These are phyloP conservation scores for Boloria selene DNA, from an alignment of 2,888 invertebrate genomes.

Conservation along the genomic window DNA sequence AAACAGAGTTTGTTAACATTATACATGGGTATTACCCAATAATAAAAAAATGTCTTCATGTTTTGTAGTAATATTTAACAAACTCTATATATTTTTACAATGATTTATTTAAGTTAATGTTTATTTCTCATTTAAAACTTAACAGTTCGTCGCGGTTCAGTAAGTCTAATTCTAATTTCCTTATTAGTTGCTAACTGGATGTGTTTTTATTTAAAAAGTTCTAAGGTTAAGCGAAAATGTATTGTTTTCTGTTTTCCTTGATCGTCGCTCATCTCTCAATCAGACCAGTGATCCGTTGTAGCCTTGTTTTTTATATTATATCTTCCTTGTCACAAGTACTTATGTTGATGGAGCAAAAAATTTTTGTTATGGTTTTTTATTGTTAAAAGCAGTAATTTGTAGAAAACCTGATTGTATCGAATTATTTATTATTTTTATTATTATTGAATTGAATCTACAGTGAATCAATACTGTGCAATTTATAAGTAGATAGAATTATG, in stretches of 20 bases:
- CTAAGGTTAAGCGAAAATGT: constrained; percentile 40
- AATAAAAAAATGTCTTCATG: no score
- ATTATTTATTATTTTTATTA: no score
- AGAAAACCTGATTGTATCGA: no score
- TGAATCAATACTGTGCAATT: not conserved
- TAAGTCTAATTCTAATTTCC: constrained; percentile 31
- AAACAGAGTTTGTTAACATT: no score
- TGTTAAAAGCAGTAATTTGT: constrained; percentile 1
- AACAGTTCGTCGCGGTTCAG: constrained; percentile 17
- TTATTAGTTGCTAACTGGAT: constrained; percentile 31
- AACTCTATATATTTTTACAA: not conserved
- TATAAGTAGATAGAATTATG: not conserved
- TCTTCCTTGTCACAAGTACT: constrained; percentile 28
- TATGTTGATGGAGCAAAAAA: constrained; percentile 25
- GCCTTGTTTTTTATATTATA: constrained; percentile 51
- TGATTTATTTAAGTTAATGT: not conserved
- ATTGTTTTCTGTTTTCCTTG: constrained; percentile 50
- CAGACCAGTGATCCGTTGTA: constrained; percentile 46
- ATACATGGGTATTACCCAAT: no score
- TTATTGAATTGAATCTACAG: not conserved
- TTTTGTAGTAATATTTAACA: no score
- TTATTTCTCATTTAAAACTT: not conserved
- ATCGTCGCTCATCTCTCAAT: constrained; percentile 43
- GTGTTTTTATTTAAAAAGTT: constrained; percentile 26
- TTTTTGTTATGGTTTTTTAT: constrained; percentile 26